Evolutionary conservation across 2,888 invertebrate species (phyloP), one percentile per base, ranked within the genome.

Genomic region (Trichogramma dendrolimi): DNA sequence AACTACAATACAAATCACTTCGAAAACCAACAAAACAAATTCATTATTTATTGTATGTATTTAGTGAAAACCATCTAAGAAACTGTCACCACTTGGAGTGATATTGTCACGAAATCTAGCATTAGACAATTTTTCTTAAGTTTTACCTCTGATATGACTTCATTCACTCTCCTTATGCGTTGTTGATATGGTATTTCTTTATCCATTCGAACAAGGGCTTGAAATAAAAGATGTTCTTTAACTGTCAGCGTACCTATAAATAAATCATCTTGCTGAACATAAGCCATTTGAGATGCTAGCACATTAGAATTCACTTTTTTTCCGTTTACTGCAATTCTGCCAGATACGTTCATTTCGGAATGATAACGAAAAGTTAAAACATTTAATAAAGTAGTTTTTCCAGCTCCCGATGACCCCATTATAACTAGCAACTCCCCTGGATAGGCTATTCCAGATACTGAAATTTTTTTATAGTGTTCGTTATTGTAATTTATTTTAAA

Each of bases 381-480:
- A 79, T 97, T 96, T 61, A 97, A 81, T 4, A 97, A 84, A 0
- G 96, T 96, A 0, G 96, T 96, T 81, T 97, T 97, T 2, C 96
- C 96, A 0, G 96, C 94, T 0, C 96, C 96, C 41, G 91, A 92
- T 0, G 92, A 89, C 0, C 94, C 94, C 87, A 95, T 87, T 53
- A 94, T 89, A 2, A 94, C 93, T 52, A 94, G 80, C 41, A 94
- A 80, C 75, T 94, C 93, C 0, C 94, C 94, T 0, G 94, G 91
- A 74, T 88, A 86, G 0, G 94, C 94, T 1, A 89, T 85, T 1
- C 94, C 94, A 68, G 85, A 89, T 6, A 92, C 92, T 93, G 72
- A 47, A 73, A 70, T 65, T 27, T 27, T 27, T 27, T 2, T 27
- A 27, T 27, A 27, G 27, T 27, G 3, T 27, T 27, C 27, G 27